phyloP scores from a whole-genome alignment of 2,888 invertebrate genomes.

The Pyrochroa serraticornis region DNA sequence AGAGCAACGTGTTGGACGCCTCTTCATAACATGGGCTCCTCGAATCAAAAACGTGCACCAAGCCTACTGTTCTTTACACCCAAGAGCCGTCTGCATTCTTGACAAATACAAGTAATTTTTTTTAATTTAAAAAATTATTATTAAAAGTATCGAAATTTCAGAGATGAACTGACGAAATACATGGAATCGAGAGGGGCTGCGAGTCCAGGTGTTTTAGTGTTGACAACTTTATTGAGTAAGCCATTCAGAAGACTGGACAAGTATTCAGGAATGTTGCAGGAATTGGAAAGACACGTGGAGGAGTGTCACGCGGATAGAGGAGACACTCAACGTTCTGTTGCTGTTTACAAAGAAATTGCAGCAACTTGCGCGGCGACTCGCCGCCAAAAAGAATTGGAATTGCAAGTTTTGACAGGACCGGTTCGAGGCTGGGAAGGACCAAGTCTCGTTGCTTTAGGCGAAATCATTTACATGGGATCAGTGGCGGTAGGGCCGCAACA shows the following conservation, averaged over 20 bases:
- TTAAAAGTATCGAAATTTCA: neutral
- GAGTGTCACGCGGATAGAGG: constrained; percentile 95
- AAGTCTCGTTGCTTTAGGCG: constrained; percentile 76
- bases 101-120: constrained; percentile 85
- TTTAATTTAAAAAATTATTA: too few relatives aligned
- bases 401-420: constrained; percentile 92
- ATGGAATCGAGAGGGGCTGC: constrained; percentile 89
- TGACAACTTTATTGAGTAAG: constrained; percentile 92
- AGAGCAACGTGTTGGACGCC: constrained; percentile 87
- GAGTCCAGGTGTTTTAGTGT: constrained; percentile 83
- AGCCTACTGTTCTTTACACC: constrained; percentile 91
- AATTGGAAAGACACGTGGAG: constrained; percentile 93
- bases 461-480: constrained; percentile 90
- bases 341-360: constrained; percentile 93
- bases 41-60: constrained; percentile 84
- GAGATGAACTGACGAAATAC: constrained; percentile 82
- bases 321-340: constrained; percentile 93
- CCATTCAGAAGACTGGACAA: constrained; percentile 95
- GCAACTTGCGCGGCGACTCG: constrained; percentile 86
- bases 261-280: constrained; percentile 93
- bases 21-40: constrained; percentile 86
- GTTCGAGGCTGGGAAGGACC: constrained; percentile 96
- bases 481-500: constrained; percentile 86
- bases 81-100: constrained; percentile 90
- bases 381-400: constrained; percentile 92